Base-by-base conservation (phyloP, 2,797 vertebrate species). In the Simalia tracyae region DNA sequence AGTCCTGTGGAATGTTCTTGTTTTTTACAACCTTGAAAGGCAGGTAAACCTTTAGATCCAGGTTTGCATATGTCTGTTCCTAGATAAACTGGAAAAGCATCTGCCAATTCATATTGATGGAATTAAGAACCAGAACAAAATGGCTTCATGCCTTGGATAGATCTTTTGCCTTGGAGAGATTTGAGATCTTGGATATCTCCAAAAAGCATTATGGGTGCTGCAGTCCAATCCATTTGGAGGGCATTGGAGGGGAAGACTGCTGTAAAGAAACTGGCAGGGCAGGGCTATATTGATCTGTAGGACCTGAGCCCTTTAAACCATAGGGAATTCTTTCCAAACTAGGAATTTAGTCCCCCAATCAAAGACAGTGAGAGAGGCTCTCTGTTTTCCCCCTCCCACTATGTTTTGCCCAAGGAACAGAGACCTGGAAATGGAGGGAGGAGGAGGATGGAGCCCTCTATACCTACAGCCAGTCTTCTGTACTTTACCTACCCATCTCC, bases 401-500 rank as follows among this genome's bases (percentile, higher is more conserved):
- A 4, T 24, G 9, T 81, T 81, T 81, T 81, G 36, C 1, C 42
- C 72, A 46, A 59, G 26, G 84, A 87, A 85, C 57, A 50, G 22
- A n/a, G 28, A 59, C 10, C 56, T 60, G 17, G 28, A 56, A 17
- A 26, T 89, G 85, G 36, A 72, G 46, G 8, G 14, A 56, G n/a
- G 31, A 42, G 64, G 31, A 59, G 3, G 56, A 87, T 15, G 24
- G 26, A 17, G 22, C 56, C n/a, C 54, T 36, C 14, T 42, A 63
- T 46, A 89, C 54, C 81, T 92, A 42, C 31, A 86, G 87, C 91
- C 72, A 31, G 81, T 85, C 50, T 11, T 54, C 87, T 68, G 81
- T 59, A 66, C 50, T 92, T 89, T 63, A 92, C 60, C 31, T 89
- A 60, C 50, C 91, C 81, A 89, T 89, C 87, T 89, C 76, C 81